A percentile compares a stretch with the other conserved stretches of the same genome.
phyloP scores from a whole-genome alignment of 2,113 vertebrate species.

The Regulus satrapa region DNA sequence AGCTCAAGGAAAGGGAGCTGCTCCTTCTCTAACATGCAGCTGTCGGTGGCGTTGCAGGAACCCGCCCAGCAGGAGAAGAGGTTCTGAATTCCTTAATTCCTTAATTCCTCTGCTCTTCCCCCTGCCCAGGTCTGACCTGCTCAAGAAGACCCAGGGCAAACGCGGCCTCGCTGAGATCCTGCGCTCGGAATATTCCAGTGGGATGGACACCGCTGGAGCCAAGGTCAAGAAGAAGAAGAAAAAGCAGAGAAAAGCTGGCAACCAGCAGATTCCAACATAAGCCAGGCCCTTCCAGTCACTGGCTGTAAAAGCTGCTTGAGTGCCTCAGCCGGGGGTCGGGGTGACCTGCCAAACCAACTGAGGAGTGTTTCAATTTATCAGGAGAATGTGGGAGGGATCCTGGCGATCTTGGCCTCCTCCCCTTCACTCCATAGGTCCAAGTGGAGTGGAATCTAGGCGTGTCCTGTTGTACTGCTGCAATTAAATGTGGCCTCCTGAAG shows the following conservation, averaged over 20 bases:
- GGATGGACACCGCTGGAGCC: slow-evolving; percentile 55
- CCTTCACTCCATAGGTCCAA: background rate
- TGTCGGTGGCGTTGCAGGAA: background rate
- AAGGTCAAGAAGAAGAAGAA: slow-evolving; percentile 56
- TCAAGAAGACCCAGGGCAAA: slow-evolving; percentile 43
- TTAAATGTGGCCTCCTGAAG: background rate
- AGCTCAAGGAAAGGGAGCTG: slow-evolving; percentile 45
- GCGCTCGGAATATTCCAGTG: slow-evolving; percentile 83
- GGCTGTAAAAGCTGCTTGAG: background rate
- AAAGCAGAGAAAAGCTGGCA: background rate
- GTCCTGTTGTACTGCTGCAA: background rate
- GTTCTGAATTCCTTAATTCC: background rate
- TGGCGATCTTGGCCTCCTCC: slow-evolving; percentile 2
- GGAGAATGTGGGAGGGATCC: background rate
- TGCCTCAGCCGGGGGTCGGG: background rate
- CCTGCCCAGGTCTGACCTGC: slow-evolving; percentile 68
- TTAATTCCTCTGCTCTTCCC: slow-evolving; percentile 30
- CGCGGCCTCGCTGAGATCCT: slow-evolving; percentile 68
- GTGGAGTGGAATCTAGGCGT: background rate
- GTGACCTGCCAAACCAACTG: background rate
- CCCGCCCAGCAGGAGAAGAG: slow-evolving; percentile 18
- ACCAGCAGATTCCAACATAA: slow-evolving; percentile 1
- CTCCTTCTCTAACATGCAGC: background rate
- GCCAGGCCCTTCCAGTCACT: background rate
- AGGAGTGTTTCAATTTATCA: background rate